Evolutionary conservation across 1,140 invertebrate species (phyloP), one percentile per base, ranked within the genome.

Genomic region (Colletes latitarsis): DNA sequence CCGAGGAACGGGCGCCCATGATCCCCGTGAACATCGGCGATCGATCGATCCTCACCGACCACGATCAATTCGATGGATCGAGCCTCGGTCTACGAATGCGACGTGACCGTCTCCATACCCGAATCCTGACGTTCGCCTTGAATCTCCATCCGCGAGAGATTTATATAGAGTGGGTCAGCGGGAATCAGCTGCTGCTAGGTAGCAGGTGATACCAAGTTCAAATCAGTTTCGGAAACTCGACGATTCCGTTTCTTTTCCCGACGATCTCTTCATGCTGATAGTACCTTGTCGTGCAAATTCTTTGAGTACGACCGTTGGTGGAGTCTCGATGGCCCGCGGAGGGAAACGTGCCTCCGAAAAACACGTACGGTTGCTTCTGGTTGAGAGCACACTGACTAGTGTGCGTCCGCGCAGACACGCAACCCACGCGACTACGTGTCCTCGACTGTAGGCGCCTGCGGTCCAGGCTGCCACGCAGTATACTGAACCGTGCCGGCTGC

Each of bases 391-490:
- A 72, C 64, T 41, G 75, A 9, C 9, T 30, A 30, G 63, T 81
- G 57, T 82, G 70, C 55, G 57, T 60, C 58, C 55, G 72, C 84
- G 74, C 74, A 84, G 70, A 53, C 82, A 82, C 79, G 79, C 69
- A 78, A 73, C 69, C 83, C 39, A 63, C 60, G 78, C 82, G 64
- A 73, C 73, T 79, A 78, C 72, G 79, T 69, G 77, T 67, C 84
- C 77, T 78, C 71, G 77, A 82, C 64, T 78, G 86, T 53, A 68
- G 72, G 77, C 85, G 62, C 77, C 86, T 83, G 86, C 86, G 86
- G 86, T 83, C 83, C 81, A 84, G 86, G 77, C 87, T 78, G 78
- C 87, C 81, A 81, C 85, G 85, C 85, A 81, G 77, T 86, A 66
- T 49, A 87, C 85, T 87, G 85, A 87, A 83, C 83, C 70, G 57